A percentile compares a stretch with the other conserved stretches of the same genome.
Conservation (phyloP, 2,113 vertebrate species). For the Cygnus atratus region DNA sequence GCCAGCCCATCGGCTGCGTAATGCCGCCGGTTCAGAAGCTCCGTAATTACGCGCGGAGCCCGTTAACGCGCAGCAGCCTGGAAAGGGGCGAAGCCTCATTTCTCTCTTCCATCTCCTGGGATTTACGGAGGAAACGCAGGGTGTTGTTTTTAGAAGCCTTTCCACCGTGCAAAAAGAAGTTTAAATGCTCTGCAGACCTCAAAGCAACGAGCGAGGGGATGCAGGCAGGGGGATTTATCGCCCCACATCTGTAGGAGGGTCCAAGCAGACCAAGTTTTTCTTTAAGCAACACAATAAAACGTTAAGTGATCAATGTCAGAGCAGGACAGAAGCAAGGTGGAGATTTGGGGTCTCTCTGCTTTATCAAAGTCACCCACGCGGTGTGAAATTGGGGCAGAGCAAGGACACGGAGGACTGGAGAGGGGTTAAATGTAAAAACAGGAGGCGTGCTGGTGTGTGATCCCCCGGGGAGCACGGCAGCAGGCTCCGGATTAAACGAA, state of each 20-base stretch:
- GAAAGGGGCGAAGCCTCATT: neutral
- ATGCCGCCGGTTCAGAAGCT: neutral
- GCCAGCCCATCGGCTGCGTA: neutral
- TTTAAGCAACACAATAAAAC: too few relatives aligned
- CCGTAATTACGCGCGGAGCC: neutral
- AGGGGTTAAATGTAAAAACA: neutral
- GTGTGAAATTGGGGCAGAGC: rapidly evolving
- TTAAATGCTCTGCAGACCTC: neutral
- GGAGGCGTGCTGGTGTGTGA: neutral
- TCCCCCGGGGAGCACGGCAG: too few relatives aligned
- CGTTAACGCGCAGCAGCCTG: neutral
- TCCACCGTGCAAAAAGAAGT: rapidly evolving
- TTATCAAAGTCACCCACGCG: neutral
- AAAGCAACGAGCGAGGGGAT: neutral
- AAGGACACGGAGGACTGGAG: neutral
- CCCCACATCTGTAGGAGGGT: neutral
- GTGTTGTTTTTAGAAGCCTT: neutral
- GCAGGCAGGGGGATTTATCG: neutral
- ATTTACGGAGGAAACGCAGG: neutral
- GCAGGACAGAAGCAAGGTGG: neutral
- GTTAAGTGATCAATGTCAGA: neutral
- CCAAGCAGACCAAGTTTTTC: neutral
- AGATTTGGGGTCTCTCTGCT: neutral
- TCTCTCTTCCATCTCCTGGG: neutral
- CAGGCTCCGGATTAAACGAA: neutral